Base-by-base conservation (phyloP, 2,888 invertebrate species). In the Graphium colonna region DNA sequence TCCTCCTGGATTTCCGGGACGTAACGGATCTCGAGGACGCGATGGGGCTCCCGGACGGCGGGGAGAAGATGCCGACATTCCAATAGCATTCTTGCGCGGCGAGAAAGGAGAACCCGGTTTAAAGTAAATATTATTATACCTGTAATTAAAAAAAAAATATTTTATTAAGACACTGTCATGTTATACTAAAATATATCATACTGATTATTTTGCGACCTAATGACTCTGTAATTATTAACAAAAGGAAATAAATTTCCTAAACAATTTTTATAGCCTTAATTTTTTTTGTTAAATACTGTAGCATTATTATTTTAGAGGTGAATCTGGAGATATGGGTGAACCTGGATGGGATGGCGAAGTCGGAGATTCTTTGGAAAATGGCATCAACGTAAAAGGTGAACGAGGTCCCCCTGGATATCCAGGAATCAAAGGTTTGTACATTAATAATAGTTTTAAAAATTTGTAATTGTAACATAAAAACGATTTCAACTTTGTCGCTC, bases 361-460 rank as follows among this genome's bases (percentile, higher is more conserved):
- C 8, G 88, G 88, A 56, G 88, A 85, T 44, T 69, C 83, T 10
- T 51, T 78, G 13, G 71, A 60, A 31, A 58, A 65, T 17, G 73
- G 71, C 42, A 68, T 78, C 4, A 77, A 81, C 55, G 63, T 69
- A n/a, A 87, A 81, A 65, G 93, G 93, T 4, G 72, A 74, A 0
- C 90, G 85, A 68, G 95, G 95, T 8, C 74, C 68, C 17, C 68
- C 77, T 1, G 95, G 95, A 39, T 39, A 39, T 17, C 55, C 36
- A 3, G 87, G 88, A 42, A 57, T 21, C 31, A 71, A 65, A 75
- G 87, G 87, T 85, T 69, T 40, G 41, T 38, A 43, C 40, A 9
- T 31, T 36, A 40, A 44, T 10, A 12, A 45, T 45, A 17, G 15
- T 45, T 31, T 28, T 21, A 33, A 33, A 43, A 4, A 38, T 9